Evolutionary conservation across 2,797 vertebrate genomes (phyloP).

Genomic region (Nyctalus aviator): DNA sequence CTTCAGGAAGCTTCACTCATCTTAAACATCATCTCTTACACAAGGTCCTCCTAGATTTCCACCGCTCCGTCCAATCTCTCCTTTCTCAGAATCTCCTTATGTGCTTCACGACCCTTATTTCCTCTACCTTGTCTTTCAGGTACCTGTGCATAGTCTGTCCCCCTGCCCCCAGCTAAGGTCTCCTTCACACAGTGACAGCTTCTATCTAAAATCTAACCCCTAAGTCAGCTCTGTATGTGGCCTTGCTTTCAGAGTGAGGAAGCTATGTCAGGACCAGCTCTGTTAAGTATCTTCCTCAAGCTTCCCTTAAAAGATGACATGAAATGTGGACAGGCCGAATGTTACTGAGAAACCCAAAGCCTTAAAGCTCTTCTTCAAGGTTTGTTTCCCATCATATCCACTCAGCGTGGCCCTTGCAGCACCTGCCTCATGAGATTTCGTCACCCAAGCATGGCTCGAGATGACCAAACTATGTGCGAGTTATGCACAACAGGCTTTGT

Average conservation of each 20-base stretch:
- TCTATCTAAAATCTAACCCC: conserved; percentile 35
- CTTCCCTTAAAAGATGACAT: conserved; percentile 14
- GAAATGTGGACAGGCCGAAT: neutral
- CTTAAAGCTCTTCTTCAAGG: neutral
- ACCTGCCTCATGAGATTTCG: conserved; percentile 56
- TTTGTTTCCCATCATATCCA: conserved; percentile 28
- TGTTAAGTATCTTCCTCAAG: neutral
- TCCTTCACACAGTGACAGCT: neutral
- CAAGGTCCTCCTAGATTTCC: neutral
- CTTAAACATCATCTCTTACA: neutral
- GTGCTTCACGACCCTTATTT: neutral
- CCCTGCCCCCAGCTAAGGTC: neutral
- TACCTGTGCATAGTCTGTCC: neutral
- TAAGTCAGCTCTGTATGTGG: neutral
- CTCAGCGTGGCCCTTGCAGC: neutral
- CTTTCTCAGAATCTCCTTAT: neutral
- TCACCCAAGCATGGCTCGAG: conserved; percentile 70
- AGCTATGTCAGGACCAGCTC: neutral
- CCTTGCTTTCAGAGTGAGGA: neutral
- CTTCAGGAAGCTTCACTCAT: neutral
- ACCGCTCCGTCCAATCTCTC: neutral
- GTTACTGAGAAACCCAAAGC: conserved; percentile 15
- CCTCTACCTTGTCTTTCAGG: neutral
- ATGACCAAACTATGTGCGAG: conserved; percentile 66
- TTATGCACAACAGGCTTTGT: conserved; percentile 87